These are phyloP conservation scores for Oasisia sp. DNA, from an alignment of 2,888 invertebrate species.

Conservation along the genomic window DNA sequence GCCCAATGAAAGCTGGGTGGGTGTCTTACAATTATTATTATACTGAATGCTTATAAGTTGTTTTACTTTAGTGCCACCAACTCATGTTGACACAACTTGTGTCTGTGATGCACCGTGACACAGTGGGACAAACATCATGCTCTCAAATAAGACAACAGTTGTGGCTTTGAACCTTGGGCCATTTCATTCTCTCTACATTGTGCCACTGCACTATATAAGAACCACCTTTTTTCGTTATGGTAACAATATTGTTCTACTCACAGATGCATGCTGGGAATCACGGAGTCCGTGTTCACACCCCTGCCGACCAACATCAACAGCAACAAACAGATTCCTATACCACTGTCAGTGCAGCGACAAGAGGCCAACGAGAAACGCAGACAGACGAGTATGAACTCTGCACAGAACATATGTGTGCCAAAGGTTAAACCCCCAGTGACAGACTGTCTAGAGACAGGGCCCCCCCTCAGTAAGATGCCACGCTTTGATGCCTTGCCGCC, in stretches of 20 bases:
- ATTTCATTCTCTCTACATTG: too few species aligned
- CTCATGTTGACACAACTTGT: too few species aligned
- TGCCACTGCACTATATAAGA: too few species aligned
- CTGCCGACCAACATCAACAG: background rate
- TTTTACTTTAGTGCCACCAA: too few species aligned
- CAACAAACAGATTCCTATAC: background rate
- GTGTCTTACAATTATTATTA: too few species aligned
- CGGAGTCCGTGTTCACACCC: background rate
- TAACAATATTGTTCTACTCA: background rate
- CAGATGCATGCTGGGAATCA: slow-evolving; percentile 17
- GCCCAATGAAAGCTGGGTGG: too few species aligned
- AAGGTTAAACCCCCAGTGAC: background rate
- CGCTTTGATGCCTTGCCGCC: background rate
- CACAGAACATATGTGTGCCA: slow-evolving; percentile 13
- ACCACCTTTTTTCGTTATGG: background rate
- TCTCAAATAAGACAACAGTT: too few species aligned
- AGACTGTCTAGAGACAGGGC: background rate
- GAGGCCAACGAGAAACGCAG: background rate
- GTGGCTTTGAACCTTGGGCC: too few species aligned
- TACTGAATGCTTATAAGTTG: too few species aligned
- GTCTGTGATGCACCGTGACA: too few species aligned
- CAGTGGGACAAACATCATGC: too few species aligned
- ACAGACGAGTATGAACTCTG: background rate
- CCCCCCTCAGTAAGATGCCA: background rate
- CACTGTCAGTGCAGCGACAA: background rate